A percentile compares a stretch with the other conserved stretches of the same genome.
These are phyloP conservation scores for Metellina segmentata DNA, from an alignment of 2,888 invertebrate species.

Conservation along the genomic window DNA sequence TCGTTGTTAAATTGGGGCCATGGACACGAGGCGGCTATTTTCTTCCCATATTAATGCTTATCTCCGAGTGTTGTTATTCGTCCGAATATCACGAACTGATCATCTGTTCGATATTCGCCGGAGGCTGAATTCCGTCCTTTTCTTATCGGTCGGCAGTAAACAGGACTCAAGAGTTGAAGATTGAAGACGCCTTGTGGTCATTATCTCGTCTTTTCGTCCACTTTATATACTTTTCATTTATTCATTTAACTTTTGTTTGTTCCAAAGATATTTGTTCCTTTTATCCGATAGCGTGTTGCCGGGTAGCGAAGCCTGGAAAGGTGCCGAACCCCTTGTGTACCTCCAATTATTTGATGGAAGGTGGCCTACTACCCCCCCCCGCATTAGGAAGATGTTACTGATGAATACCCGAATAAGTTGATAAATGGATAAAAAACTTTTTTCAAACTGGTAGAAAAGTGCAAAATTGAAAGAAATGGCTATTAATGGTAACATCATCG, in stretches of 20 bases:
- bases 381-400: too few species aligned
- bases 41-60: conserved; percentile 44
- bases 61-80: conserved; percentile 17
- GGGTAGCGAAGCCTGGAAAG: background rate
- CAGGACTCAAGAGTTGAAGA: conserved; percentile 11
- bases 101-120: background rate
- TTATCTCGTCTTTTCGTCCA: background rate
- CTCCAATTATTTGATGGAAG: too few species aligned
- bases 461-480: too few species aligned
- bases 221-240: background rate
- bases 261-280: background rate
- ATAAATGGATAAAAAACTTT: too few species aligned
- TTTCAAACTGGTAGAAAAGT: too few species aligned
- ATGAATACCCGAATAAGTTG: too few species aligned
- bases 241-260: background rate
- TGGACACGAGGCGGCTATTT: conserved; percentile 14
- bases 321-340: too few species aligned
- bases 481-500: too few species aligned
- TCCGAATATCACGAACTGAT: conserved; percentile 19
- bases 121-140: conserved; percentile 35
- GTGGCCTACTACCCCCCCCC: too few species aligned
- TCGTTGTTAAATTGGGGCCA: conserved; percentile 44
- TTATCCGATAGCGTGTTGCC: background rate
- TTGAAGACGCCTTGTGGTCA: conserved; percentile 24
- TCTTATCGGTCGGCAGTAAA: conserved; percentile 43